Base-by-base conservation (phyloP, 1,140 invertebrate species). In the Brachionus rubens region DNA sequence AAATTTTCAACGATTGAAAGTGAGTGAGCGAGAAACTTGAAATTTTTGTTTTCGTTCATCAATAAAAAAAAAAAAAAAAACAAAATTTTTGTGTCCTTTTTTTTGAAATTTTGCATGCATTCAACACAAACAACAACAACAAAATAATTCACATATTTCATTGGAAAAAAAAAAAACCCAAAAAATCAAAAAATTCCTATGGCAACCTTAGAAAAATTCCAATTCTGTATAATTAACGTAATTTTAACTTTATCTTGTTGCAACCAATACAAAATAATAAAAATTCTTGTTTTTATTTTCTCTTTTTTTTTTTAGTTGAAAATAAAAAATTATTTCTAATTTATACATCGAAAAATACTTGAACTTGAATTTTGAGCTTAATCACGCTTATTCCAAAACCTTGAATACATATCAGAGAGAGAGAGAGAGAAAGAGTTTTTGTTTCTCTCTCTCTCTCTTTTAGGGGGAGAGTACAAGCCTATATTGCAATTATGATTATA, bases 361-460 rank as follows among this genome's bases (percentile, higher is more conserved):
- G 3, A 6, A 33, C 24, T 12, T 56, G 52, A 33, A 56, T 56
- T n/a, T 56, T 54, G 54, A 33, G 28, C 28, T n/a, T 36, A 40
- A 59, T 59, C 54, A 21, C 54, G 54, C 54, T 59, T 33, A n/a
- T 33, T 16, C 10, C 28, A 59, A 33, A 59, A 59, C 54, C 54
- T 59, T 59, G 54, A 59, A 59, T 36, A 36, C 3, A 36, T 40
- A 36, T n/a, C n/a, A n/a, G n/a, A n/a, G n/a, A n/a, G n/a, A n/a
- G n/a, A n/a, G n/a, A n/a, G n/a, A n/a, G n/a, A n/a, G n/a, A 36
- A 36, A 36, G 33, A 36, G 33, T 36, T 36, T 36, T 36, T 36
- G 3, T 36, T 5, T 36, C 9, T 36, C 9, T 5, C 9, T 36
- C 9, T 36, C 3, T 36, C 9, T 36, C 9, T 36, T 36, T 36